Evolutionary conservation across 2,113 vertebrate species (phyloP), one percentile per base, ranked within the genome.

Genomic region (Leptobrachium ailaonicum): DNA sequence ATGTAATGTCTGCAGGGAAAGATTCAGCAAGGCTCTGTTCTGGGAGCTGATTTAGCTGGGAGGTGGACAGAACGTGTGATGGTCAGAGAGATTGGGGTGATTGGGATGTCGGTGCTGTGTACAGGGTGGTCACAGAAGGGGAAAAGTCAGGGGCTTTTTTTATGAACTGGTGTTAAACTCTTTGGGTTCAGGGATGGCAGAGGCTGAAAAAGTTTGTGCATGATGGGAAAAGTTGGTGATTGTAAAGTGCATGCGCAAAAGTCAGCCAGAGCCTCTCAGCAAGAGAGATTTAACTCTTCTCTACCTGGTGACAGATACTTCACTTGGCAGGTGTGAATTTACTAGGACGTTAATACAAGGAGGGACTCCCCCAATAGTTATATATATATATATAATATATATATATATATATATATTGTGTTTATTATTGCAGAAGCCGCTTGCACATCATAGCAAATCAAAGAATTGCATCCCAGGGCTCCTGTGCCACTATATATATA

Each of bases 161-260:
- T 32, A 41, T 20, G 11, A 12, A 40, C 14, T 2, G 1, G 3
- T 42, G 41, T 67, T 43, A 44, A 32, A 63, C n/a, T 71, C 40
- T 40, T 47, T 47, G 1, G 1, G 32, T 53, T 83, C 41, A 6
- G 20, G 54, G 20, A 10, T 11, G 11, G 41, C 14, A 43, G 53
- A 9, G 45, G 62, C 53, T 60, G 50, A 2, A 56, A 67, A 74
- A 80, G 71, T 80, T 80, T 80, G 40, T 63, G n/a, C 8, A 44
- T 41, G 14, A 66, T 54, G 20, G 53, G 5, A 41, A 73, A 73
- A 80, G 70, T 80, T 73, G 9, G n/a, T 73, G 63, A 4, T 66
- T 40, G 64, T 58, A 41, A 66, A 66, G 77, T 68, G 42, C 78
- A 80, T 80, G 78, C 72, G 76, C 76, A 78, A 71, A 32, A 45